Evolutionary conservation across 2,113 vertebrate species (phyloP).

Genomic region (Notechis scutatus): DNA sequence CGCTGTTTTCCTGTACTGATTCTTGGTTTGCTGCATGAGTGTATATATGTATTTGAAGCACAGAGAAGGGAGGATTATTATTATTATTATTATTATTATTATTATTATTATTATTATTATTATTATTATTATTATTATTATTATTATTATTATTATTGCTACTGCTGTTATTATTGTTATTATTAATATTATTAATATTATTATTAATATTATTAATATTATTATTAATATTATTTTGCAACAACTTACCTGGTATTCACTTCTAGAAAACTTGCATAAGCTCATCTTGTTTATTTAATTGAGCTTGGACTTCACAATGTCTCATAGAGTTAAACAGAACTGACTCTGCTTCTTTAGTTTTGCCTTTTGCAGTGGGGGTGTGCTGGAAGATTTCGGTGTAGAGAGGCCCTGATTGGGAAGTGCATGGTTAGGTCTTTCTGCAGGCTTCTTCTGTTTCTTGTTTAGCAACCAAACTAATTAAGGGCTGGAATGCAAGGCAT

Average conservation of each 20-base stretch:
- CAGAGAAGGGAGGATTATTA: no score
- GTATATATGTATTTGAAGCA: no score
- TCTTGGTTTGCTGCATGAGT: no score
- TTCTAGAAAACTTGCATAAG: neutral
- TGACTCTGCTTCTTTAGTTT: neutral
- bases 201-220: no score
- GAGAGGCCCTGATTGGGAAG: neutral
- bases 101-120: no score
- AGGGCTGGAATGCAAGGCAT: neutral
- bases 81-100: no score
- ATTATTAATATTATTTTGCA: no score
- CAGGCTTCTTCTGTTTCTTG: neutral
- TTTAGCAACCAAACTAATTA: neutral
- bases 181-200: no score
- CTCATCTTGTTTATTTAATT: neutral
- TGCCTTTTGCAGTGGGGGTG: neutral
- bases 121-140: accelerated
- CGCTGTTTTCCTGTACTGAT: no score
- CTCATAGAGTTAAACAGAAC: neutral
- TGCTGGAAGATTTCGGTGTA: neutral
- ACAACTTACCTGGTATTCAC: neutral
- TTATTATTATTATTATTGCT: no score
- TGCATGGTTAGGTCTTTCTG: neutral
- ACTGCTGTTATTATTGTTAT: no score
- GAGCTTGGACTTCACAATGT: neutral